Evolutionary conservation across 1,140 invertebrate species (phyloP).

Genomic region (Gryon sp.): DNA sequence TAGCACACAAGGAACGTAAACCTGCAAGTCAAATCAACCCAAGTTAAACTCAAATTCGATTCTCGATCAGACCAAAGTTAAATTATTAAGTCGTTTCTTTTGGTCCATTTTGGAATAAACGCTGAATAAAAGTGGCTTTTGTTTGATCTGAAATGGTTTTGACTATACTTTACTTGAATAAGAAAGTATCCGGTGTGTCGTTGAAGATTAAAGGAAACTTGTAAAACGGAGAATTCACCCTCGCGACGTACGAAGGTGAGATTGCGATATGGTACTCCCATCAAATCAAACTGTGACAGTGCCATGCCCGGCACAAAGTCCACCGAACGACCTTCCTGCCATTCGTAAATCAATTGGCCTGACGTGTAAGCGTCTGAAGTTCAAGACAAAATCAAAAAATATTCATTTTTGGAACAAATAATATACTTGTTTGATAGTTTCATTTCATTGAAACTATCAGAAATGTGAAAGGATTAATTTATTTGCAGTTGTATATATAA

Average conservation of each 20-base stretch:
- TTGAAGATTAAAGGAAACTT: conserved; percentile 94
- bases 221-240: conserved; percentile 93
- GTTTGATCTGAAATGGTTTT: too few species aligned
- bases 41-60: background rate
- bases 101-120: too few species aligned
- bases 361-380: conserved; percentile 95
- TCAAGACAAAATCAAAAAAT: too few species aligned
- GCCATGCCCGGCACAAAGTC: conserved; percentile 94
- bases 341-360: conserved; percentile 92
- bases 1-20: conserved; percentile 95
- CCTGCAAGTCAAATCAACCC: conserved; percentile 77
- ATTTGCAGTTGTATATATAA: too few species aligned
- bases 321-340: conserved; percentile 90
- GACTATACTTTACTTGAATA: conserved; percentile 83
- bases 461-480: too few species aligned
- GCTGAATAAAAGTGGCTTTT: background rate
- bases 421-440: conserved; percentile 36
- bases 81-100: conserved; percentile 4
- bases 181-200: conserved; percentile 95
- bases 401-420: too few species aligned
- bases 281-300: conserved; percentile 94
- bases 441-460: too few species aligned
- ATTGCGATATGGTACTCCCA: conserved; percentile 90
- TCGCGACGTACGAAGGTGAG: conserved; percentile 88
- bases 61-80: background rate